A percentile compares a stretch with the other conserved stretches of the same genome.
These are phyloP conservation scores for Tetramorium simillimum DNA, from an alignment of 1,140 invertebrate genomes.

Conservation along the genomic window DNA sequence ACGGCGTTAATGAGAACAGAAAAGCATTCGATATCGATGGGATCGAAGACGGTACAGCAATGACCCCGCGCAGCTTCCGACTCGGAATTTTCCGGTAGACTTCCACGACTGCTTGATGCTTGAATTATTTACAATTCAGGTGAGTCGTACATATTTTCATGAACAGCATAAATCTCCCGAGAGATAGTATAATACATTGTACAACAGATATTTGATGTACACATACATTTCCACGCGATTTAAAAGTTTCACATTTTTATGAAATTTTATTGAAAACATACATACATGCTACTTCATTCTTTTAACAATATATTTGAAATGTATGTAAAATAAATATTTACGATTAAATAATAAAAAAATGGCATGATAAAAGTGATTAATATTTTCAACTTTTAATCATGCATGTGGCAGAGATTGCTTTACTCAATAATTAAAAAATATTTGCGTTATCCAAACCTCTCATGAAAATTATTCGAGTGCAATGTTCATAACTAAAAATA, in stretches of 20 bases:
- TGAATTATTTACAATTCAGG: conserved; percentile 21
- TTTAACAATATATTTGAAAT: neutral
- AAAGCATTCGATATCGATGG: neutral
- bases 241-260: neutral
- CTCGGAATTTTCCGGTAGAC: neutral
- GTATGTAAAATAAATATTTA: neutral
- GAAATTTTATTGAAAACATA: neutral
- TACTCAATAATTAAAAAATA: neutral
- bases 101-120: neutral
- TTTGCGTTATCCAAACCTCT: neutral
- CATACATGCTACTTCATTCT: neutral
- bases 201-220: neutral
- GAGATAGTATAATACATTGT: neutral
- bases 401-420: neutral
- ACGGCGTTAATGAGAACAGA: neutral
- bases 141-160: conserved; percentile 14
- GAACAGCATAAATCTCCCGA: neutral
- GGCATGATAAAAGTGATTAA: neutral
- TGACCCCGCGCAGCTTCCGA: neutral
- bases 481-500: neutral
- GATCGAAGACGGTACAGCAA: neutral
- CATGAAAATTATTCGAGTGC: neutral
- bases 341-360: neutral
- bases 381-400: neutral
- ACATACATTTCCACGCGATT: neutral